Evolutionary conservation across 2,888 invertebrate genomes (phyloP), one percentile per base, ranked within the genome.

Genomic region (Drosophila birchii): DNA sequence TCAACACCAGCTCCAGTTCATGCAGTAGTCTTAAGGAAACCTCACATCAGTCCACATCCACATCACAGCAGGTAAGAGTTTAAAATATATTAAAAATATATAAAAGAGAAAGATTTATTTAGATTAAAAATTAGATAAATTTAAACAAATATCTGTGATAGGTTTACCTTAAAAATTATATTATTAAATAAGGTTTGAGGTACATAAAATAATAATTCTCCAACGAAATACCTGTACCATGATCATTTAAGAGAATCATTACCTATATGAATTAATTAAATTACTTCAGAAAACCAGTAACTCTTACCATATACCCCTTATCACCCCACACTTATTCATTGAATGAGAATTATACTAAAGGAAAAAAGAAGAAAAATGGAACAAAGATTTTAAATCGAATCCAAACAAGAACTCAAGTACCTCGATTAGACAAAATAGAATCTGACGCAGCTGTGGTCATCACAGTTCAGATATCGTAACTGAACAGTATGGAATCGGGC

Each of bases 1-100:
- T 92, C 58, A 92, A 92, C 76, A 91, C 92, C 78, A 92, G 92
- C 76, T 85, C 83, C n/a, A 83, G 83, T 67, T 91, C 90, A 68
- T 90, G 92, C 84, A 93, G 92, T 91, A 92, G 93, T 79, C 91
- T 92, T 91, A 93, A 93, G 90, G 92, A 93, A 92, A 92, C 92
- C 80, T 92, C 92, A 81, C 84, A 69, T 76, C 84, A 85, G 54
- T 92, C 91, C 81, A 92, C 92, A 75, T 86, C 86, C 76, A 86
- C 86, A 80, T 92, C 92, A 86, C 92, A 92, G 81, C 92, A 93
- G 92, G 92, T 93, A 78, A 77, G 78, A 36, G 6, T 16, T 29
- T 5, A 20, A 34, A 36, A 7, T n/a, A 6, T 44, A 45, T 14
- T 12, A 29, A 8, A 29, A 4, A 8, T 16, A 4, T 26, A 8